Percentiles rank a stretch among this genome's conserved stretches.
phyloP scores from a whole-genome alignment of 1,140 invertebrate species.

The Riptortus pedestris region DNA sequence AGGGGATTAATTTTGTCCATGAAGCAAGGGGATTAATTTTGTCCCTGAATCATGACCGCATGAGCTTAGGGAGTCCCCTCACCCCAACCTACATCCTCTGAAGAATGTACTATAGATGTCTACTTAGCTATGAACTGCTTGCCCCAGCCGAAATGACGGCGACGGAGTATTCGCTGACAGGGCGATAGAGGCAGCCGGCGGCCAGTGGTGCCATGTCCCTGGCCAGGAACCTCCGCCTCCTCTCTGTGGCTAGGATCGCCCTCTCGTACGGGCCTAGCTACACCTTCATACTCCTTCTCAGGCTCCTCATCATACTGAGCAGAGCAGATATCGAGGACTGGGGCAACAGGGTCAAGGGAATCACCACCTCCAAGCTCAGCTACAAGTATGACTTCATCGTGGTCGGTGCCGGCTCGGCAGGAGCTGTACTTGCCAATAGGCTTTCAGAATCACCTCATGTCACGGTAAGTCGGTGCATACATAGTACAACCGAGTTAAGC shows the following conservation, averaged over 20 bases:
- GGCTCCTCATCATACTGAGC: constrained; percentile 46
- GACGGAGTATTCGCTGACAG: no score
- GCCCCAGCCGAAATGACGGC: no score
- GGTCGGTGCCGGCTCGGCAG: constrained; percentile 73
- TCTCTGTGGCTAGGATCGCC: constrained; percentile 47
- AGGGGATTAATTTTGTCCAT: no score
- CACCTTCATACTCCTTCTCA: constrained; percentile 47
- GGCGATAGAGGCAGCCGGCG: not conserved
- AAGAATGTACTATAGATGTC: no score
- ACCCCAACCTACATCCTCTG: no score
- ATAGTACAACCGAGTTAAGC: no score
- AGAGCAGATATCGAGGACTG: constrained; percentile 57
- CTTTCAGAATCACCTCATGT: constrained; percentile 57
- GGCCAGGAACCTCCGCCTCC: not conserved
- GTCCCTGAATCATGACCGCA: no score
- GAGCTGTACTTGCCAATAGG: constrained; percentile 65
- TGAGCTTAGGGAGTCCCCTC: no score
- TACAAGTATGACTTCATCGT: constrained; percentile 61
- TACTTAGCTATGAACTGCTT: no score
- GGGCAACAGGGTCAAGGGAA: constrained; percentile 41
- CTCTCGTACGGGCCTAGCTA: constrained; percentile 50
- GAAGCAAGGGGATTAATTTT: no score
- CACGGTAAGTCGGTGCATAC: constrained; percentile 43
- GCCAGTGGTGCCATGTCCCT: not conserved
- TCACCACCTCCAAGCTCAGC: constrained; percentile 39